phyloP scores from a whole-genome alignment of 2,113 vertebrate species.

The Octodon degus region DNA sequence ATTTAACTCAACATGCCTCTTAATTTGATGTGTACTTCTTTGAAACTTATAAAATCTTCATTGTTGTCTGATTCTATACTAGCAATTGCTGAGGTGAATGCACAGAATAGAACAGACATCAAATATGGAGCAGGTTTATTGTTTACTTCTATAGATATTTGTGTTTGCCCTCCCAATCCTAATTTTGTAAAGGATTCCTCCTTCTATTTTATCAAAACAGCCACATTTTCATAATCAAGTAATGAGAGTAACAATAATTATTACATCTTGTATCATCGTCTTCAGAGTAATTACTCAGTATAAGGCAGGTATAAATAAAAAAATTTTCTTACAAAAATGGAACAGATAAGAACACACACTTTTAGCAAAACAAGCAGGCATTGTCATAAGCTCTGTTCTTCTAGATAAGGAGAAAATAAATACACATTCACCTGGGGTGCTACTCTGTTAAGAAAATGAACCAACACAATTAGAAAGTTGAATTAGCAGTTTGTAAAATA shows the following conservation, averaged over 20 bases:
- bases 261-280: background rate
- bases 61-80: background rate
- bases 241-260: background rate
- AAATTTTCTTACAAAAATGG: background rate
- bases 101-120: background rate
- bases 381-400: constrained; percentile 22
- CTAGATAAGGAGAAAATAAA: background rate
- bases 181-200: background rate
- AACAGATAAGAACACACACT: background rate
- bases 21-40: background rate
- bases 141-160: constrained; percentile 26
- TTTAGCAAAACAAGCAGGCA: background rate
- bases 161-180: background rate
- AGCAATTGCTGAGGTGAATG: background rate
- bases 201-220: background rate
- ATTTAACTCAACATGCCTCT: constrained; percentile 13
- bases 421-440: background rate
- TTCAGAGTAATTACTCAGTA: background rate
- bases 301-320: background rate
- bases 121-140: background rate
- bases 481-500: background rate
- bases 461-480: background rate
- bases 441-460: constrained; percentile 18
- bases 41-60: constrained; percentile 23
- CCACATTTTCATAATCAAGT: background rate